These are phyloP conservation scores for Dallia pectoralis DNA, from an alignment of 2,797 vertebrate genomes.

Conservation along the genomic window DNA sequence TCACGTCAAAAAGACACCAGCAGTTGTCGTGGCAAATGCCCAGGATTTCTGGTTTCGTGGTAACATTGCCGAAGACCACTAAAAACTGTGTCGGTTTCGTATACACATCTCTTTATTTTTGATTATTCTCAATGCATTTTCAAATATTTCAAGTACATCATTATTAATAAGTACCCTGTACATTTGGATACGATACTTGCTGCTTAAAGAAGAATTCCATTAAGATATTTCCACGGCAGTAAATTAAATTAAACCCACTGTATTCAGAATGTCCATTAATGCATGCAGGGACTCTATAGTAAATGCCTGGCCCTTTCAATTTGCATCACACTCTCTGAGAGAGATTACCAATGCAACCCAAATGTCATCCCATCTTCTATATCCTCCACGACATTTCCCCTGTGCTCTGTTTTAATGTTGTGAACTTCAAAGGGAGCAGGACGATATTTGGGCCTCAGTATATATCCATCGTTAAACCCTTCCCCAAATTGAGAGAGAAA, in stretches of 20 bases:
- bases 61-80: not conserved
- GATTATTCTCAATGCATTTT: too few species aligned
- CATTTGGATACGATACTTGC: not conserved
- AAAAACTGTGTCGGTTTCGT: not conserved
- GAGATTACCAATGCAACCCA: not conserved
- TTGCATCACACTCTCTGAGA: slow-evolving; percentile 12
- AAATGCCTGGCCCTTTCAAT: slow-evolving; percentile 10
- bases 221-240: not conserved
- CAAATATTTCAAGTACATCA: not conserved
- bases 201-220: not conserved
- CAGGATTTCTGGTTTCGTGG: too few species aligned
- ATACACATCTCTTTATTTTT: too few species aligned
- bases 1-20: not conserved
- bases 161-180: not conserved
- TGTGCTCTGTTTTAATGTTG: not conserved
- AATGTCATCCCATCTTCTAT: not conserved
- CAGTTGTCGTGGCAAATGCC: not conserved
- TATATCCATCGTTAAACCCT: slow-evolving; percentile 13
- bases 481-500: slow-evolving; percentile 25
- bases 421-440: not conserved
- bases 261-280: not conserved
- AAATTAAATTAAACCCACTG: not conserved
- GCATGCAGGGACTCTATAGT: not conserved
- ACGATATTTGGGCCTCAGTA: not conserved
- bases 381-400: not conserved